Conservation (phyloP, 2,113 vertebrate species). For the Saguinus imperator region DNA sequence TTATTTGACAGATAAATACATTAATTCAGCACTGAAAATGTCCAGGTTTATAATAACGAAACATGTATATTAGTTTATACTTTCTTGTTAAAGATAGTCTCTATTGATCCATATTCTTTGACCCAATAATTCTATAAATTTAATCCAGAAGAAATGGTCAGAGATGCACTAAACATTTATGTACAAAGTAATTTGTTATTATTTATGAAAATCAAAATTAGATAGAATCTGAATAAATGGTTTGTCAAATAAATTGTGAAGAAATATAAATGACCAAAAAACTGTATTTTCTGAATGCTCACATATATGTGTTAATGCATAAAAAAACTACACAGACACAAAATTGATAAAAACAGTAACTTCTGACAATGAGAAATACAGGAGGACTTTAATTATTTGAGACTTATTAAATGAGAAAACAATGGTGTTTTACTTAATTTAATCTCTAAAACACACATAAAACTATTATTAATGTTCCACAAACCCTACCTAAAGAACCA, state of each 20-base stretch:
- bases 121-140: neutral
- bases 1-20: neutral
- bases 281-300: neutral
- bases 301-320: neutral
- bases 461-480: neutral
- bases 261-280: neutral
- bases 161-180: neutral
- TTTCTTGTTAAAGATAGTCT: conserved; percentile 1
- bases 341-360: neutral
- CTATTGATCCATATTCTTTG: neutral
- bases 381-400: neutral
- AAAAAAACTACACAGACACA: neutral
- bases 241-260: neutral
- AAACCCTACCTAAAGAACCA: neutral
- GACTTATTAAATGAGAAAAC: conserved; percentile 22
- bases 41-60: neutral
- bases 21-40: neutral
- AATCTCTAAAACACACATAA: neutral
- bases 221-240: neutral
- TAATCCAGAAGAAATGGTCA: neutral
- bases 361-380: neutral
- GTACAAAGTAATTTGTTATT: neutral
- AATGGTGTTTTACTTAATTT: neutral
- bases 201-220: conserved; percentile 32
- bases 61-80: neutral